Evolutionary conservation across 2,888 invertebrate genomes (phyloP).

Genomic region (Torymus tubicola): DNA sequence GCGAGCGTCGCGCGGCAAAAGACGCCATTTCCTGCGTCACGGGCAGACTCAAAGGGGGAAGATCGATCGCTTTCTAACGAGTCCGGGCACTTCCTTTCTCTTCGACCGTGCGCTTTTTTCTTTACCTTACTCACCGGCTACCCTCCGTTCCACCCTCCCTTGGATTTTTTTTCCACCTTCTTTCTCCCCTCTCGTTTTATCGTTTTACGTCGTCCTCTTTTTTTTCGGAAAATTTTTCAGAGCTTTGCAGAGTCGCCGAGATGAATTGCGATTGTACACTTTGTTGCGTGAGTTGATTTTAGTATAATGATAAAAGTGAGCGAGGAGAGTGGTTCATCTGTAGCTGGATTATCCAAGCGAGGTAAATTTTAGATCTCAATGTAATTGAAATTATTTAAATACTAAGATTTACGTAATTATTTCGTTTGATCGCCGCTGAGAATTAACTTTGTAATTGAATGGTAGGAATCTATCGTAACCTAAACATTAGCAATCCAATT

Average conservation of each 20-base stretch:
- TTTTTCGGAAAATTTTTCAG: slow-evolving; percentile 34
- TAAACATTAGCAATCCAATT: no score
- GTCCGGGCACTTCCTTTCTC: slow-evolving; percentile 42
- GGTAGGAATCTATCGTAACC: no score
- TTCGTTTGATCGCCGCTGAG: no score
- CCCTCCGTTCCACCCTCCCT: background rate
- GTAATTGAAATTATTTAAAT: no score
- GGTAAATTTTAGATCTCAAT: no score
- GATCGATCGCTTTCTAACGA: slow-evolving; percentile 58
- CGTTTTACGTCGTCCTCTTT: background rate
- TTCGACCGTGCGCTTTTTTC: background rate
- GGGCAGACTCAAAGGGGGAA: slow-evolving; percentile 49
- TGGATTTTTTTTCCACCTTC: background rate
- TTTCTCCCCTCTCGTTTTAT: background rate
- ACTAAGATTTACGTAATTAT: no score
- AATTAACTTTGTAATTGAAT: no score
- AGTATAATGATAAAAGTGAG: no score
- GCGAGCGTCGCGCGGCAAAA: slow-evolving; percentile 43
- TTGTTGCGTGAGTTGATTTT: slow-evolving; percentile 20
- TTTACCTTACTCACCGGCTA: background rate
- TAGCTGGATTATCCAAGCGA: no score
- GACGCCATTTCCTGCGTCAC: slow-evolving; percentile 52
- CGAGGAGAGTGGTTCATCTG: no score
- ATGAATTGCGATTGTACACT: slow-evolving; percentile 24
- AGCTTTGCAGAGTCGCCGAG: slow-evolving; percentile 11